Conservation (phyloP, 2,797 vertebrate genomes). For the Peromyscus attwateri region DNA sequence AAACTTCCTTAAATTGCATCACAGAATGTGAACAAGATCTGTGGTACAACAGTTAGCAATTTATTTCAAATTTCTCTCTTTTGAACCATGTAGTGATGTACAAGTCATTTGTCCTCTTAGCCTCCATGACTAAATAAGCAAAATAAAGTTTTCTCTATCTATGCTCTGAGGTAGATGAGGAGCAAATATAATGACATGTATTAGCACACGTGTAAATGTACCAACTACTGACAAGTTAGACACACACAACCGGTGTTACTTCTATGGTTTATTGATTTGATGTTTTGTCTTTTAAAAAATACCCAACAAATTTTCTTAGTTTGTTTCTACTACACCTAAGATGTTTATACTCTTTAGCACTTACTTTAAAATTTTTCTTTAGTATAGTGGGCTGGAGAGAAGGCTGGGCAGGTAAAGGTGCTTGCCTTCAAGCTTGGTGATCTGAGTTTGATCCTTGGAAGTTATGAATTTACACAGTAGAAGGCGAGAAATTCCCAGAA, state of each 20-base stretch:
- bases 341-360: neutral
- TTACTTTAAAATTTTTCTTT: neutral
- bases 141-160: neutral
- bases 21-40: neutral
- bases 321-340: neutral
- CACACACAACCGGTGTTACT: neutral
- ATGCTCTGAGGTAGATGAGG: neutral
- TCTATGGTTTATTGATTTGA: conserved; percentile 9
- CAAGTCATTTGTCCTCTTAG: neutral
- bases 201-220: neutral
- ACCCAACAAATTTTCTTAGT: neutral
- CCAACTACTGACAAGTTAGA: neutral
- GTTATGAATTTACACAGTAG: neutral
- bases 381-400: no score
- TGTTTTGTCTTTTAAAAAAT: conserved; percentile 34
- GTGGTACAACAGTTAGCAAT: neutral
- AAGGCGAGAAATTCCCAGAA: neutral
- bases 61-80: neutral
- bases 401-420: neutral
- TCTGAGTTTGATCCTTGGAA: neutral
- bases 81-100: neutral
- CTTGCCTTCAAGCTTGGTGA: neutral
- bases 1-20: neutral
- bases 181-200: conserved; percentile 26
- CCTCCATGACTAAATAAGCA: neutral